Base-by-base conservation (phyloP, 2,797 vertebrate genomes). In the Diceros bicornis region DNA sequence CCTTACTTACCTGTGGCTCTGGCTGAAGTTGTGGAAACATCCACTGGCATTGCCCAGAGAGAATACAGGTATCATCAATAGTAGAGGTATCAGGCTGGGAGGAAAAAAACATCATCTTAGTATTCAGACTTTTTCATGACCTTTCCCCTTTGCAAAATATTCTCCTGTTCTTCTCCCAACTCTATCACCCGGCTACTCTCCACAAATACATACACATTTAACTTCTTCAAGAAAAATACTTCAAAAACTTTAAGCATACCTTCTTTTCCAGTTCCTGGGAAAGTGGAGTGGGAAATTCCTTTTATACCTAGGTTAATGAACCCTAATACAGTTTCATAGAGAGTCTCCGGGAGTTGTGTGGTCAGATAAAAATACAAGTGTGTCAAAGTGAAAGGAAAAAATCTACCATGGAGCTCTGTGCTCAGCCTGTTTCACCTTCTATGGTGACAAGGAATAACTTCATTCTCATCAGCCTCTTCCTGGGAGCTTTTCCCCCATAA, bases 1-100 rank as follows among this genome's bases (percentile, higher is more conserved):
- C 18, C 29, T 93, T 85, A 86, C 98, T 98, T 98, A 99, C 99
- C 99, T 99, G 47, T 99, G 99, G 9, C 98, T 99, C 85, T 99
- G 97, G 66, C 98, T 99, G 98, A 98, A 99, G 98, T 99, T 99
- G 95, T 96, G 97, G 62, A 99, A 99, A 98, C 99, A 99, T 2
- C 97, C 96, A 6, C 97, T 98, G 78, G 97, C 83, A 98, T 99
- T 99, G 72, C 99, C 99, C 95, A 98, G 44, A 44, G 99, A 98
- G 34, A 99, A 99, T 3, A 99, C 99, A 0, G 99, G 99, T 61
- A 97, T 96, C 99, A 99, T 99, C 69, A 99, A 97, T 47, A 99
- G 59, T 18, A 99, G 89, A 64, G 99, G 99, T 94, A 99, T 18
- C 62, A 99, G 59, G 34, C 99, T 99, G 97, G 12, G 72, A 93